Conservation (phyloP, 64 coral and sea anemone species). For the Montipora cactus region DNA sequence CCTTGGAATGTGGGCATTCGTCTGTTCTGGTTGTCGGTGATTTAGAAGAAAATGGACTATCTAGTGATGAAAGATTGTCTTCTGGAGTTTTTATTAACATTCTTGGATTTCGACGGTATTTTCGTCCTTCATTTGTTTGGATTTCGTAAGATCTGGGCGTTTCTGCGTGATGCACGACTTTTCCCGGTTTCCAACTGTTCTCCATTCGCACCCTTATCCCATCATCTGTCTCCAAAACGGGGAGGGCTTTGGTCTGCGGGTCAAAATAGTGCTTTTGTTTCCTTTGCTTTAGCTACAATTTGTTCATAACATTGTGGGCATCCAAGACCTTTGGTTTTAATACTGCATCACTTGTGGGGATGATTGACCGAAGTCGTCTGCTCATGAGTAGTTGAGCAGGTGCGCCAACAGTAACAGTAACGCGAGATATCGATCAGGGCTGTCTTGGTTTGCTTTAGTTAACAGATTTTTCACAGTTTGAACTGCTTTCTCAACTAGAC, state of each 20-base stretch:
- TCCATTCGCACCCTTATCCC: constrained; percentile 51
- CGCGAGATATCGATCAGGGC: neutral
- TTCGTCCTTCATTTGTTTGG: constrained; percentile 41
- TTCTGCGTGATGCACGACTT: constrained; percentile 34
- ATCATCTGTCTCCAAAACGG: constrained; percentile 31
- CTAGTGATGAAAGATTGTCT: neutral
- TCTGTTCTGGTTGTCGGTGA: neutral
- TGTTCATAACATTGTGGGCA: neutral
- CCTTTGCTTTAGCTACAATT: constrained; percentile 36
- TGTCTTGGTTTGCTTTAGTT: constrained; percentile 40
- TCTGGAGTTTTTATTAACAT: constrained; percentile 3
- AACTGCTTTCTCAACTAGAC: too few relatives aligned
- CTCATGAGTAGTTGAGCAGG: constrained; percentile 10
- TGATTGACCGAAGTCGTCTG: constrained; percentile 2
- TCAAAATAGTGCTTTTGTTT: constrained; percentile 65
- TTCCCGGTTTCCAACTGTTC: constrained; percentile 57
- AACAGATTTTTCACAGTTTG: neutral
- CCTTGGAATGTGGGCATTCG: too few relatives aligned
- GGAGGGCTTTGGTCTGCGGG: constrained; percentile 37
- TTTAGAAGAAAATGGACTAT: neutral
- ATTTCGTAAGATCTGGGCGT: constrained; percentile 59
- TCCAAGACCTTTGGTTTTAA: constrained; percentile 11
- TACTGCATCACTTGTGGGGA: constrained; percentile 6
- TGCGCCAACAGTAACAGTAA: neutral
- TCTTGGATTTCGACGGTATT: constrained; percentile 35